phyloP scores from a whole-genome alignment of 2,888 invertebrate species.

The Glomeris marginata region DNA sequence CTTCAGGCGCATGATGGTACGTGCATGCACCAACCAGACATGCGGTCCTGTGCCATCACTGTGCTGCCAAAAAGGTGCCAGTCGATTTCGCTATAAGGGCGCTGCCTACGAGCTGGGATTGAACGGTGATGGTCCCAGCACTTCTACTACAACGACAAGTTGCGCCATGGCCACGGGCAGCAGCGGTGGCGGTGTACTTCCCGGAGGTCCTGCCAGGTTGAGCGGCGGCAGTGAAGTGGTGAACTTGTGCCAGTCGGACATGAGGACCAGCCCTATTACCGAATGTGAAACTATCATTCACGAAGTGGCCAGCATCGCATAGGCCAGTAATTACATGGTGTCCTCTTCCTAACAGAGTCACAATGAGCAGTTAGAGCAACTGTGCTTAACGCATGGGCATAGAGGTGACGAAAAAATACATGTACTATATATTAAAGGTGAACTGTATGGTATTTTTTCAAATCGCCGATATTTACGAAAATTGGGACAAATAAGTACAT shows the following conservation, averaged over 20 bases:
- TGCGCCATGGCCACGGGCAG: too few species aligned
- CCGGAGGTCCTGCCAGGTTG: neutral
- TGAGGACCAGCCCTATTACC: constrained; percentile 12
- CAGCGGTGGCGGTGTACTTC: neutral
- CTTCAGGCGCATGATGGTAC: constrained; percentile 19
- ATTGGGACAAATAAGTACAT: too few species aligned
- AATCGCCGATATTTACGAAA: too few species aligned
- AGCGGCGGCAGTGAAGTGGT: neutral
- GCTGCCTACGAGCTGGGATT: constrained; percentile 12
- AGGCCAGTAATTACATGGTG: too few species aligned
- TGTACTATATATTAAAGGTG: too few species aligned
- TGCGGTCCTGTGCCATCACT: constrained; percentile 5
- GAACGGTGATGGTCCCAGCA: constrained; percentile 8
- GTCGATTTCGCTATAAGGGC: constrained; percentile 2
- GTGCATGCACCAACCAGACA: constrained; percentile 9
- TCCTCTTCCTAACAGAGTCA: too few species aligned
- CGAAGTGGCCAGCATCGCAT: neutral
- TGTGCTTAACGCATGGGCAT: too few species aligned
- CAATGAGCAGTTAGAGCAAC: too few species aligned
- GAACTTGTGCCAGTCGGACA: constrained; percentile 8
- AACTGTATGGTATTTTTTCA: too few species aligned
- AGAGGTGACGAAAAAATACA: too few species aligned
- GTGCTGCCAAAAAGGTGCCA: constrained; percentile 6
- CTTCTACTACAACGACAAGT: too few species aligned
- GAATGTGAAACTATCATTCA: constrained; percentile 13